A percentile compares a stretch with the other conserved stretches of the same genome.
Evolutionary conservation across 1,140 invertebrate species (phyloP).

Genomic region (Sesamia nonagrioides): DNA sequence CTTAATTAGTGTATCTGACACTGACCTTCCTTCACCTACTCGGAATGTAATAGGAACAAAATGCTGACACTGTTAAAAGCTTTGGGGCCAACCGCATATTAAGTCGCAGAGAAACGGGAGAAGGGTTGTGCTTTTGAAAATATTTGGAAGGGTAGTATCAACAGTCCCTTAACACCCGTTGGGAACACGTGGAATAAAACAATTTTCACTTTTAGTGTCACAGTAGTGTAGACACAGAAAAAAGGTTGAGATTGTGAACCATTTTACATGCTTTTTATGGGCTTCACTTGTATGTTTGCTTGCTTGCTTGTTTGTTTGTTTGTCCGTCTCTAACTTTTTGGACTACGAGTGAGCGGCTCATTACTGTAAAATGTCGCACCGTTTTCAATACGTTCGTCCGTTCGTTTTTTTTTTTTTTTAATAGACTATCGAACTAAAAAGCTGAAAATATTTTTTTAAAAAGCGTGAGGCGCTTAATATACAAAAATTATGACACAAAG

Average conservation of each 20-base stretch:
- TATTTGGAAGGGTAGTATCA: slow-evolving; percentile 18
- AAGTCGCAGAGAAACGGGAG: slow-evolving; percentile 9
- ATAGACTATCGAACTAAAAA: too few species aligned
- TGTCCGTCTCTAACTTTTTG: too few species aligned
- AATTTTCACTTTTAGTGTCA: slow-evolving; percentile 18
- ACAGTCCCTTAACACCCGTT: neutral
- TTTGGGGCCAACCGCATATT: slow-evolving; percentile 40
- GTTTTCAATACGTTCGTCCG: too few species aligned
- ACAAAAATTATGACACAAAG: too few species aligned
- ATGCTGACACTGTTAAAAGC: slow-evolving; percentile 28
- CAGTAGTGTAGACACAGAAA: neutral
- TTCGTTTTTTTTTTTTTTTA: too few species aligned
- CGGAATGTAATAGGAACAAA: slow-evolving; percentile 5
- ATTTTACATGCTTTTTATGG: too few species aligned
- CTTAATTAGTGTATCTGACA: slow-evolving; percentile 30
- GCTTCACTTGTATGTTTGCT: too few species aligned
- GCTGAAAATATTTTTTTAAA: too few species aligned
- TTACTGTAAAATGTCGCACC: too few species aligned
- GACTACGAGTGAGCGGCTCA: too few species aligned
- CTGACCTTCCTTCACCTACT: slow-evolving; percentile 16
- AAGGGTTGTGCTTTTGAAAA: slow-evolving; percentile 27
- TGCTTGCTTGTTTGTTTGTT: too few species aligned
- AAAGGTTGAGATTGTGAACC: neutral
- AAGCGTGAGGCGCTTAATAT: too few species aligned
- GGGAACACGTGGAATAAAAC: slow-evolving; percentile 2